Evolutionary conservation across 2,113 vertebrate genomes (phyloP).

Genomic region (Chroicocephalus ridibundus): DNA sequence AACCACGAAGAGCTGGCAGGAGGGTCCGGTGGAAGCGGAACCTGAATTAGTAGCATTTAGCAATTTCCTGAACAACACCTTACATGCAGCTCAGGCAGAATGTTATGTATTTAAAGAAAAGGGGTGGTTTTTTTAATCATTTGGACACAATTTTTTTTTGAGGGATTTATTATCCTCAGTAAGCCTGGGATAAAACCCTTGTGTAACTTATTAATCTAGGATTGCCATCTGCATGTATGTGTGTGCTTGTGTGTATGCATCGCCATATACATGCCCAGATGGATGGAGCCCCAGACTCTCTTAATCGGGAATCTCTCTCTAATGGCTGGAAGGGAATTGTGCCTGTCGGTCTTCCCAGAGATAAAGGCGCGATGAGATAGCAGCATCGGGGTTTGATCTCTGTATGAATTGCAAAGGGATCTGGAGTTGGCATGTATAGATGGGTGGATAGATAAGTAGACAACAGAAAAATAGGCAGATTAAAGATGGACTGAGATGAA

Average conservation of each 20-base stretch:
- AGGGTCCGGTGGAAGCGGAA: fast-evolving
- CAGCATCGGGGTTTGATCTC: fast-evolving
- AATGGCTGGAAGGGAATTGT: neutral
- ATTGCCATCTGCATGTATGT: neutral
- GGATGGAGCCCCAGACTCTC: neutral
- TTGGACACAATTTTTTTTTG: neutral
- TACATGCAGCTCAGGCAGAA: neutral
- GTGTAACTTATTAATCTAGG: slow-evolving; percentile 12
- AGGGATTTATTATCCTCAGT: neutral
- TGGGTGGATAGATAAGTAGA: neutral
- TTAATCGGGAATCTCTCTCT: fast-evolving
- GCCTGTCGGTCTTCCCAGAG: fast-evolving
- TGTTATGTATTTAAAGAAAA: neutral
- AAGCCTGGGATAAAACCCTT: neutral
- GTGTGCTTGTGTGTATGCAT: fast-evolving
- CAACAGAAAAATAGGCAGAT: neutral
- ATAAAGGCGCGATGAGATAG: fast-evolving
- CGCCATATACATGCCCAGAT: fast-evolving
- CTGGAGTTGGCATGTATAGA: fast-evolving
- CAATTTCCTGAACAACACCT: neutral
- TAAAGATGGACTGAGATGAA: neutral
- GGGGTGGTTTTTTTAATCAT: neutral
- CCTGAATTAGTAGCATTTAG: neutral
- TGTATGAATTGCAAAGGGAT: neutral
- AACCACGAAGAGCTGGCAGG: neutral